Evolutionary conservation across 2,113 vertebrate genomes (phyloP), one percentile per base, ranked within the genome.

Genomic region (Pseudorhombus dupliciocellatus): DNA sequence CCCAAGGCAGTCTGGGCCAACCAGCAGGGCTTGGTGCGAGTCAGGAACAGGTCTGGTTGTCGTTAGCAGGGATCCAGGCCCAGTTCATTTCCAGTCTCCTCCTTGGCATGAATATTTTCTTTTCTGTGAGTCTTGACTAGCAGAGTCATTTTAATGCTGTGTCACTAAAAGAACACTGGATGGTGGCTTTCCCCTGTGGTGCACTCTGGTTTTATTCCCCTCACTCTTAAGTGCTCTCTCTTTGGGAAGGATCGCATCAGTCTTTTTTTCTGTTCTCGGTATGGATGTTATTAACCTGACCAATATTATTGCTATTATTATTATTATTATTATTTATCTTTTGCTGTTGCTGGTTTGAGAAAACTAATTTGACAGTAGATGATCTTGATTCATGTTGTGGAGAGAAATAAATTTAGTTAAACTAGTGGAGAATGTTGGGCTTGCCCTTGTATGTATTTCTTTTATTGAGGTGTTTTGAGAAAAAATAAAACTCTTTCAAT

Each of bases 261-360:
- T 84, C 79, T 83, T 60, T 84, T 73, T 82, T 88, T 78, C 73
- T 80, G 79, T 88, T 88, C 72, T 86, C 83, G 63, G 54, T 87
- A 74, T 90, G 84, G 84, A 85, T 90, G 85, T 91, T 89, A 85
- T 87, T 89, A 87, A 90, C 84, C 71, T 82, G 83, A 87, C 77
- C 56, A 66, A 88, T 88, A 89, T 81, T 79, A 89, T 88, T 89
- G 78, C 79, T 86, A 81, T 76, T 75, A 87, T 89, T 74, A 64
- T 67, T 67, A 74, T 87, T 69, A 73, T 87, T 80, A 79, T 88
- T 92, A 92, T 93, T 93, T 92, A 90, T 91, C 79, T 89, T 89
- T 93, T 92, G 79, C 86, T 85, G 65, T 88, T 89, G 82, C 67
- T 80, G 79, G 77, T 90, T 90, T 91, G 79, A 90, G 14, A 66